Percentiles rank a stretch among this genome's conserved stretches.
Evolutionary conservation across 2,888 invertebrate species (phyloP).

Genomic region (Drosophila tripunctata): DNA sequence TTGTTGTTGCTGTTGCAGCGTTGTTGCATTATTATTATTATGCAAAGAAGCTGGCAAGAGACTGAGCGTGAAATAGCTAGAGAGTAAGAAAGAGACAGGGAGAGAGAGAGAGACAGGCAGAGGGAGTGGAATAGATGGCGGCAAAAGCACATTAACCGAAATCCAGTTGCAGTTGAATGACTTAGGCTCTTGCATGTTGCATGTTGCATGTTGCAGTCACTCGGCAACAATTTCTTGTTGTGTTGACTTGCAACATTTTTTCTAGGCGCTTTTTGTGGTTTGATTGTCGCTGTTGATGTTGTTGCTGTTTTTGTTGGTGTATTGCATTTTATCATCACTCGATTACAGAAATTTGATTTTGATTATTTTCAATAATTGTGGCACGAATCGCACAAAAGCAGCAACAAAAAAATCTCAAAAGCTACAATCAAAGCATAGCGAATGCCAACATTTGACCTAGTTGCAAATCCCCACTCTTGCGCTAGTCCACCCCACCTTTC

Average conservation of each 20-base stretch:
- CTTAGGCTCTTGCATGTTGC: constrained; percentile 39
- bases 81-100: constrained; percentile 4
- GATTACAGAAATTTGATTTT: constrained; percentile 64
- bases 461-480: neutral
- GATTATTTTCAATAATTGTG: constrained; percentile 42
- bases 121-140: neutral
- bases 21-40: constrained; percentile 71
- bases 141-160: constrained; percentile 69
- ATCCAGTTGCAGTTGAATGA: constrained; percentile 79
- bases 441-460: constrained; percentile 48
- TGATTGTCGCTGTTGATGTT: neutral
- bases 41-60: constrained; percentile 67
- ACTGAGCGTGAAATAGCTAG: constrained; percentile 51
- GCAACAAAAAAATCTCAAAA: constrained; percentile 1
- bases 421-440: constrained; percentile 9
- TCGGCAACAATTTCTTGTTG: constrained; percentile 53
- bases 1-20: constrained; percentile 26
- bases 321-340: constrained; percentile 46
- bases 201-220: constrained; percentile 52
- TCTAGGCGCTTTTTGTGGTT: constrained; percentile 1
- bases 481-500: no score
- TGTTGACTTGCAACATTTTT: constrained; percentile 58
- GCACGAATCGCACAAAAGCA: neutral
- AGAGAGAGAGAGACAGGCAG: neutral
- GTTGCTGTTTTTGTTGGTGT: constrained; percentile 16